These are phyloP conservation scores for Apis laboriosa DNA, from an alignment of 1,140 invertebrate species.

Conservation along the genomic window DNA sequence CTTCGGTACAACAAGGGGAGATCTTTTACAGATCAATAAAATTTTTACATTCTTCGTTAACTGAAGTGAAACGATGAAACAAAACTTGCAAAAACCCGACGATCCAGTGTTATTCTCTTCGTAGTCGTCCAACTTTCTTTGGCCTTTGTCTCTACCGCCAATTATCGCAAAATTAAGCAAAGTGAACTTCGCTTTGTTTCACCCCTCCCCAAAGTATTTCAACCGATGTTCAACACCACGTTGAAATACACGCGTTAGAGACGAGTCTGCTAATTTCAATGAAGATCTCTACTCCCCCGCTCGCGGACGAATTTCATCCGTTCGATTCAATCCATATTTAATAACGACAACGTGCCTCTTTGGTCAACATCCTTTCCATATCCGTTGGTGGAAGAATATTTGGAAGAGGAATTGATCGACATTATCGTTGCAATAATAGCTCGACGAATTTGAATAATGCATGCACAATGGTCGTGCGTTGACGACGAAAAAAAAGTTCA, in stretches of 20 bases:
- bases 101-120: neutral
- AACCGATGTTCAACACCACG: conserved; percentile 1
- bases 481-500: conserved; percentile 23
- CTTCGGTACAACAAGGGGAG: too few species aligned
- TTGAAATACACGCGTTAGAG: neutral
- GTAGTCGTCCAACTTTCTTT: conserved; percentile 7
- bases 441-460: conserved; percentile 25
- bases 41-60: neutral
- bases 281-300: neutral
- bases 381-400: neutral
- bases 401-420: conserved; percentile 3
- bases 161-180: conserved; percentile 33
- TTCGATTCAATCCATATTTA: neutral
- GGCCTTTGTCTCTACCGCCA: neutral
- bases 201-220: neutral
- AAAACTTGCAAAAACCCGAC: neutral
- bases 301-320: neutral
- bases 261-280: neutral
- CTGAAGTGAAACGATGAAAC: neutral
- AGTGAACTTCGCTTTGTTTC: conserved; percentile 24
- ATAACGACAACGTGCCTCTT: neutral
- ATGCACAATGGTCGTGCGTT: conserved; percentile 18
- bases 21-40: neutral
- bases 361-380: neutral
- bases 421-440: conserved; percentile 18